Base-by-base conservation (phyloP, 2,888 invertebrate species). In the Caenorhabditis imperialis region DNA sequence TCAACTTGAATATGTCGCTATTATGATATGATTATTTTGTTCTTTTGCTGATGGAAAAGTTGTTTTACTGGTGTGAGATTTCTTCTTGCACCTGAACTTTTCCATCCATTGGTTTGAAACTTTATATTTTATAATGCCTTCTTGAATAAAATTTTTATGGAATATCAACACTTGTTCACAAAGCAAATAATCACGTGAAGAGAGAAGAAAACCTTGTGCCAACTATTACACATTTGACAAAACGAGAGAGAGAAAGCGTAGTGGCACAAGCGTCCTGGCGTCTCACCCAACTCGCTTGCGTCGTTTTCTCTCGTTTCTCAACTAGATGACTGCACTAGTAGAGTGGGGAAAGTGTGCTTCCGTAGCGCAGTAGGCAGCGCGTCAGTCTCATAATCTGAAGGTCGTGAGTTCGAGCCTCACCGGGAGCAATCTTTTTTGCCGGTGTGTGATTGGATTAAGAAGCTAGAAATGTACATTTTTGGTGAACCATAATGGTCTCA, bases 371-470 rank as follows among this genome's bases (percentile, higher is more conserved):
- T 92, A 92, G 93, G 93, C 92, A 93, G 93, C 93, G 93, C 93
- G 93, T 93, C 92, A 93, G 93, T 93, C 93, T 93, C 93, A 93
- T 93, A 93, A 93, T 93, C 93, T 93, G 92, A 93, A 93, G 93
- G 93, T 93, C 93, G 93, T 93, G 93, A 93, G 93, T 93, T 93
- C 93, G 93, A 93, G 93, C 93, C 93, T 93, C 93, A 93, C 93
- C 79, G 77, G 81, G 79, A 82, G 81, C 82, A 83, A 77, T 61
- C 33, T 50, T 63, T 65, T 79, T 78, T 81, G 7, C 16, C 14
- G 10, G n/a, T n/a, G n/a, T n/a, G n/a, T n/a, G n/a, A n/a, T n/a
- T n/a, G n/a, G n/a, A n/a, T n/a, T n/a, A n/a, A n/a, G n/a, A n/a
- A n/a, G n/a, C n/a, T n/a, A n/a, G n/a, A n/a, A n/a, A n/a, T n/a